Evolutionary conservation across 35 echinoderm and acorn worm species (phyloP).

Genomic region (Lytechinus pictus): DNA sequence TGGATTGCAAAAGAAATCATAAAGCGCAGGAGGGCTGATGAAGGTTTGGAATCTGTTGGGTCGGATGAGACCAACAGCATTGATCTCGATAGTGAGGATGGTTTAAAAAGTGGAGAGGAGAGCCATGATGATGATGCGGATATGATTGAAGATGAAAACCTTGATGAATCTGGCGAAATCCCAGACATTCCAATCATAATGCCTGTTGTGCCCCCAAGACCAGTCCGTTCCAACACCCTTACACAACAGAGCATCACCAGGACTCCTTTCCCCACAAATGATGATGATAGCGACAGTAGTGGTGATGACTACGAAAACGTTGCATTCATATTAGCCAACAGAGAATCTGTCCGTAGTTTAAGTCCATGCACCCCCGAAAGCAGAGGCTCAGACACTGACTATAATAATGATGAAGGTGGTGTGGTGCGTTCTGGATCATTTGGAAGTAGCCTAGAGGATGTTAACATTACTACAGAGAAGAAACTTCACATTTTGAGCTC

Average conservation of each 20-base stretch:
- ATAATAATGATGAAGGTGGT: not conserved
- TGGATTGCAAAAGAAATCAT: conserved; percentile 77
- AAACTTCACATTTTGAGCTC: conserved; percentile 1
- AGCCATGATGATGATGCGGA: conserved; percentile 26
- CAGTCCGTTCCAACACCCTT: not conserved
- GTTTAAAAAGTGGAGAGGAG: not conserved
- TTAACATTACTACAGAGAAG: conserved; percentile 29
- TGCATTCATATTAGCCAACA: conserved; percentile 5
- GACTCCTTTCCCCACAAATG: not conserved
- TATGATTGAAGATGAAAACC: not conserved
- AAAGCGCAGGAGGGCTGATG: conserved; percentile 61
- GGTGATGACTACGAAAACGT: conserved; percentile 36
- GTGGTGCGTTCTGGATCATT: not conserved
- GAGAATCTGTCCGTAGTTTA: conserved; percentile 4
- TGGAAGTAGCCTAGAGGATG: conserved; percentile 4
- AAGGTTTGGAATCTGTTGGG: conserved; percentile 68
- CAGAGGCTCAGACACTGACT: conserved; percentile 33
- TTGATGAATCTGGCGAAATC: not conserved
- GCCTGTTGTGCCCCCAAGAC: conserved; percentile 23
- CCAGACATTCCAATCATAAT: not conserved
- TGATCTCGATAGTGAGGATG: conserved; percentile 46
- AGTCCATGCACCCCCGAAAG: not conserved
- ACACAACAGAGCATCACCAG: not conserved
- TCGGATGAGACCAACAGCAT: conserved; percentile 37
- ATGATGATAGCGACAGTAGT: not conserved